A percentile compares a stretch with the other conserved stretches of the same genome.
phyloP scores from a whole-genome alignment of 2,113 vertebrate species.

The Lamprologus ornatipinnis region DNA sequence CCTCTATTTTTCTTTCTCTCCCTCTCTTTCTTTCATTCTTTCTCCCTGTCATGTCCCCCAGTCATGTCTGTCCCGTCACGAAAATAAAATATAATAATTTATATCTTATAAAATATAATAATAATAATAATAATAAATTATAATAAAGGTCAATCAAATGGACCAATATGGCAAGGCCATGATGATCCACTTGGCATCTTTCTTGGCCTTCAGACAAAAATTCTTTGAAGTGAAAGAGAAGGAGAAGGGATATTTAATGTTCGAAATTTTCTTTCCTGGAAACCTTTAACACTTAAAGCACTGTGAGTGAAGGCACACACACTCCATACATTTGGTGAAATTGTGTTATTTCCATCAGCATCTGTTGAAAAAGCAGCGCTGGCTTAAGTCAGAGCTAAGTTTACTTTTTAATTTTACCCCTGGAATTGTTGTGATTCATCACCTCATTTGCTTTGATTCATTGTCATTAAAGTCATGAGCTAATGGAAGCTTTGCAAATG shows the following conservation, averaged over 20 bases:
- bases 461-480: constrained; percentile 3
- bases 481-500: constrained; percentile 13
- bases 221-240: not conserved
- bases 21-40: no score
- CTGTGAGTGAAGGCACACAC: not conserved
- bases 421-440: not conserved
- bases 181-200: no score
- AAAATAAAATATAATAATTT: no score
- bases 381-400: not conserved
- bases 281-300: not conserved
- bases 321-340: not conserved
- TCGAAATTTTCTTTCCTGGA: not conserved
- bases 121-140: no score
- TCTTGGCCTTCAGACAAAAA: no score
- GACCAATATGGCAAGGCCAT: no score
- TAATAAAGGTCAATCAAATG: no score
- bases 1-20: accelerated
- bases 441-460: constrained; percentile 22
- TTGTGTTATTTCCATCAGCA: not conserved
- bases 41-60: no score
- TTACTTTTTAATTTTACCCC: not conserved
- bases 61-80: no score
- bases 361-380: not conserved
- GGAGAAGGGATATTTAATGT: not conserved
- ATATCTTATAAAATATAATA: no score